These are phyloP conservation scores for Melinaea marsaeus DNA, from an alignment of 2,888 invertebrate species.

Conservation along the genomic window DNA sequence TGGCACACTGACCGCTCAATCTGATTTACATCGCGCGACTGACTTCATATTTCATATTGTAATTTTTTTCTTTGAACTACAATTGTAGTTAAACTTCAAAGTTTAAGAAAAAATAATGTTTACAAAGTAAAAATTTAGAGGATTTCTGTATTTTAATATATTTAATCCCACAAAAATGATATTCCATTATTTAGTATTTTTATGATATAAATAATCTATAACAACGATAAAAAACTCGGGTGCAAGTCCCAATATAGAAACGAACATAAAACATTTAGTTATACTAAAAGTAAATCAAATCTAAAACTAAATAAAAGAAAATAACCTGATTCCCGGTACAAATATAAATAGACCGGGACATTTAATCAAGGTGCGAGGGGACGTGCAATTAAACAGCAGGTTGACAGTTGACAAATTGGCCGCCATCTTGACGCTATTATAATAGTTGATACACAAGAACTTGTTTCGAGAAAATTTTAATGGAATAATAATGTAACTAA, in stretches of 20 bases:
- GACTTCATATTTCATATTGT: constrained; percentile 30
- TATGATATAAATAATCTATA: too few relatives aligned
- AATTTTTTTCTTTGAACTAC: constrained; percentile 21
- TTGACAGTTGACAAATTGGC: constrained; percentile 70
- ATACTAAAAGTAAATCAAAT: constrained; percentile 3
- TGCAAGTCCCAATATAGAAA: neutral
- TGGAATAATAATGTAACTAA: too few relatives aligned
- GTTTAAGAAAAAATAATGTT: too few relatives aligned
- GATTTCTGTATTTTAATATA: too few relatives aligned
- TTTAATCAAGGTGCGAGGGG: constrained; percentile 66
- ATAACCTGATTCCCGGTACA: constrained; percentile 29
- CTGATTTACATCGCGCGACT: constrained; percentile 34
- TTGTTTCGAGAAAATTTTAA: neutral
- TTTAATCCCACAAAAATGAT: too few relatives aligned
- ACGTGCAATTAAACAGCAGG: constrained; percentile 65
- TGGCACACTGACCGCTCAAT: constrained; percentile 31
- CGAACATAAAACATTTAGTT: constrained; percentile 12
- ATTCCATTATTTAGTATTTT: too few relatives aligned
- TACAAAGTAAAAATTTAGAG: too few relatives aligned
- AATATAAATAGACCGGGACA: constrained; percentile 51
- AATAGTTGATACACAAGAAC: constrained; percentile 3
- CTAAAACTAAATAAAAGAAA: constrained; percentile 24
- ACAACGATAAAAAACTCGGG: neutral
- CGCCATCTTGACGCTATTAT: constrained; percentile 36
- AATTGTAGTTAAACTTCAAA: constrained; percentile 3